A percentile compares a stretch with the other conserved stretches of the same genome.
These are phyloP conservation scores for Scortum barcoo DNA, from an alignment of 2,113 vertebrate genomes.

Conservation along the genomic window DNA sequence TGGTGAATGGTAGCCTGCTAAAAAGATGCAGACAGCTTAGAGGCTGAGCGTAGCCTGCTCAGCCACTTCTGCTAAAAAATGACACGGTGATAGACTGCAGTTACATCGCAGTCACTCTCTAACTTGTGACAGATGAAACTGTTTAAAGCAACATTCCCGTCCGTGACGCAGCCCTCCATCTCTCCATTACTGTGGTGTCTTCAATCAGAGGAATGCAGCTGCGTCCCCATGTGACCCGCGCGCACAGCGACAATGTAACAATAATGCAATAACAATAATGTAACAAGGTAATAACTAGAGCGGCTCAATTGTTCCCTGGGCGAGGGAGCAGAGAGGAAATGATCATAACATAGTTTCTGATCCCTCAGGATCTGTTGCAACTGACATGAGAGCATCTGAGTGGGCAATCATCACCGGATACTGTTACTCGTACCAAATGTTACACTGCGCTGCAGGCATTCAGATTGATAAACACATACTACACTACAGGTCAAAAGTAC, in stretches of 20 bases:
- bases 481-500: too few relatives aligned
- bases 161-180: background rate
- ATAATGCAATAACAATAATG: slow-evolving; percentile 76
- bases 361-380: slow-evolving; percentile 60
- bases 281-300: slow-evolving; percentile 71
- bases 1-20: background rate
- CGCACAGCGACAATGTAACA: slow-evolving; percentile 38
- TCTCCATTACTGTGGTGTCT: slow-evolving; percentile 46
- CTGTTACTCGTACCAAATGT: slow-evolving; percentile 34
- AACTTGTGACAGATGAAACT: background rate
- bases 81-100: background rate
- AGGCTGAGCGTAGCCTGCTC: background rate
- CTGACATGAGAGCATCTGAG: slow-evolving; percentile 60
- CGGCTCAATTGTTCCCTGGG: slow-evolving; percentile 68
- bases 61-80: background rate
- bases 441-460: background rate
- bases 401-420: slow-evolving; percentile 40
- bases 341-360: slow-evolving; percentile 63
- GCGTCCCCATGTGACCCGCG: slow-evolving; percentile 48
- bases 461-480: background rate
- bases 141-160: background rate
- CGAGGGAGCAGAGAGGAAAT: slow-evolving; percentile 64
- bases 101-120: background rate
- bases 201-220: slow-evolving; percentile 71
- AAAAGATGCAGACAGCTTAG: background rate